A percentile compares a stretch with the other conserved stretches of the same genome.
Conservation (phyloP, 2,113 vertebrate species). For the Verasper variegatus region DNA sequence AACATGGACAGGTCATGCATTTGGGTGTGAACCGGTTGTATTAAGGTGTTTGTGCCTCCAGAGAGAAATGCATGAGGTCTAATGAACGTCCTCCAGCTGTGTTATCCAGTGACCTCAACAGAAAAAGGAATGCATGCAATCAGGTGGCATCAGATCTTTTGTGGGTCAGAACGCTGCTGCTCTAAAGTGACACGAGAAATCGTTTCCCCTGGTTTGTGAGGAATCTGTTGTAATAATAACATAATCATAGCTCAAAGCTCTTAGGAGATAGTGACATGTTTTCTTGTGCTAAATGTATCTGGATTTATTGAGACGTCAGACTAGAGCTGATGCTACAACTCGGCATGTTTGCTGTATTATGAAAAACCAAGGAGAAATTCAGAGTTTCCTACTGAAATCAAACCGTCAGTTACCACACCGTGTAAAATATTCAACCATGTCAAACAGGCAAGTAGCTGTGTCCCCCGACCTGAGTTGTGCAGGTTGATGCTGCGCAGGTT, state of each 20-base stretch:
- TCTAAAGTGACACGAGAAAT: too few species aligned
- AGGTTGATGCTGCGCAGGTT: constrained; percentile 94
- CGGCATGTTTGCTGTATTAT: not conserved
- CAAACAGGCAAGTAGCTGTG: not conserved
- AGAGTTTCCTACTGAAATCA: not conserved
- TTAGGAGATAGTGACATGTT: constrained; percentile 15
- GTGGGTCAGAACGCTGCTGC: too few species aligned
- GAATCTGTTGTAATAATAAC: constrained; percentile 9
- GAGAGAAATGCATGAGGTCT: too few species aligned
- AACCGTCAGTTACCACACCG: not conserved
- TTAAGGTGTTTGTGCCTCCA: not conserved
- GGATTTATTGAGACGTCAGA: not conserved
- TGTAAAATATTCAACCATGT: not conserved
- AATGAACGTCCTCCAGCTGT: too few species aligned
- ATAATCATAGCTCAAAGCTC: constrained; percentile 30
- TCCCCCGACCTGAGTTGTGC: constrained; percentile 92
- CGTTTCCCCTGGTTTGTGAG: not conserved
- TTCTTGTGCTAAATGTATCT: constrained; percentile 27
- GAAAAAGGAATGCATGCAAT: too few species aligned
- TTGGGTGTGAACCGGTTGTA: too few species aligned
- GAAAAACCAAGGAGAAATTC: not conserved
- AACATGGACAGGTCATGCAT: not conserved
- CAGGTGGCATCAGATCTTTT: too few species aligned
- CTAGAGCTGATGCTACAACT: not conserved
- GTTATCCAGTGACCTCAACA: too few species aligned